Evolutionary conservation across 2,797 vertebrate species (phyloP).

Genomic region (Okamejei kenojei): DNA sequence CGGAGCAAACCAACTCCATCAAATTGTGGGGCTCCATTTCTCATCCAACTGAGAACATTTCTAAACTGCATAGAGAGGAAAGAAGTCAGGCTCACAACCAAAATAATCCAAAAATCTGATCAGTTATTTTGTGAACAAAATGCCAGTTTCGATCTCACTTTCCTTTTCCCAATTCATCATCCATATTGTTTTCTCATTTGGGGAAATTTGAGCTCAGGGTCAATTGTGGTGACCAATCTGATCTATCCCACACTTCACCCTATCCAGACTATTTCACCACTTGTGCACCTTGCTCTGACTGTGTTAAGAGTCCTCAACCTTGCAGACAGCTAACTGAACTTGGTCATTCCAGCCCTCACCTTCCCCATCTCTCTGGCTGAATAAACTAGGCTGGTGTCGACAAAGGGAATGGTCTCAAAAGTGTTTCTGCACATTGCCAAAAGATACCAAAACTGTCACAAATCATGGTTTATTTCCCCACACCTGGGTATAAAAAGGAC

Average conservation of each 20-base stretch:
- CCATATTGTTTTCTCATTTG: neutral
- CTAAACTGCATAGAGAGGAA: neutral
- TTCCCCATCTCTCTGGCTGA: neutral
- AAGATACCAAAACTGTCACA: constrained; percentile 9
- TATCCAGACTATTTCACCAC: neutral
- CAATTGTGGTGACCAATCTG: neutral
- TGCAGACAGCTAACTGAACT: neutral
- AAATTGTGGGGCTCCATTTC: neutral
- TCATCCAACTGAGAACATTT: neutral
- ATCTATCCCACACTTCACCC: neutral
- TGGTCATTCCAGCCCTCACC: neutral
- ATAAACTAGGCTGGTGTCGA: neutral
- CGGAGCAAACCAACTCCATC: neutral
- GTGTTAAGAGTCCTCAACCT: neutral
- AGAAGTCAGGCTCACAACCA: neutral
- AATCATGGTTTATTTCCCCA: constrained; percentile 12
- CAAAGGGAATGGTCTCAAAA: neutral
- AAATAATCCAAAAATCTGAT: neutral
- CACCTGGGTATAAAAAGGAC: constrained; percentile 19
- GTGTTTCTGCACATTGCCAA: neutral
- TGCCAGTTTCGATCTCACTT: too few species aligned
- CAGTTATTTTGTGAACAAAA: neutral
- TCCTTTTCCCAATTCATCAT: neutral
- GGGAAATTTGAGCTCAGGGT: neutral
- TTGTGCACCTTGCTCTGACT: neutral